A percentile compares a stretch with the other conserved stretches of the same genome.
Conservation (phyloP, 2,888 invertebrate genomes). For the Platycheirus albimanus region DNA sequence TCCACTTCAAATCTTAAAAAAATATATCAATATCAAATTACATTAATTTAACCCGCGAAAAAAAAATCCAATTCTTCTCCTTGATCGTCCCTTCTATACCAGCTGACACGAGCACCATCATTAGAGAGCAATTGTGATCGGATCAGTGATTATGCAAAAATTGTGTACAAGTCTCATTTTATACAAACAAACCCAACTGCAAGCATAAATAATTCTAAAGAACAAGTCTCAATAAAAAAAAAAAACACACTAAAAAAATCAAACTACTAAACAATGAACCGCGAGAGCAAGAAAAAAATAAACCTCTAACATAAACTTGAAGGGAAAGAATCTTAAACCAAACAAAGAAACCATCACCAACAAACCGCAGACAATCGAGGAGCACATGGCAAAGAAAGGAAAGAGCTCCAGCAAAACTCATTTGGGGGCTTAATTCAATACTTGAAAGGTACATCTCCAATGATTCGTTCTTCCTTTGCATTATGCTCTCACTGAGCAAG, state of each 20-base stretch:
- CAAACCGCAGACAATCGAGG: slow-evolving; percentile 27
- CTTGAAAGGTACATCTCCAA: slow-evolving; percentile 23
- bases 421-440: slow-evolving; percentile 64
- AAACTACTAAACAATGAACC: slow-evolving; percentile 26
- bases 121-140: slow-evolving; percentile 55
- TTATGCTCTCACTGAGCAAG: slow-evolving; percentile 4
- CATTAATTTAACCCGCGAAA: slow-evolving; percentile 18
- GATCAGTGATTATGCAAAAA: slow-evolving; percentile 69
- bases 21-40: slow-evolving; percentile 48
- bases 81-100: background rate
- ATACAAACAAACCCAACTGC: slow-evolving; percentile 10
- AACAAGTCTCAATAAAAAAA: slow-evolving; percentile 32
- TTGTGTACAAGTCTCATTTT: slow-evolving; percentile 34
- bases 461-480: slow-evolving; percentile 38
- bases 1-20: slow-evolving; percentile 29
- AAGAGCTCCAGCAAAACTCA: slow-evolving; percentile 48
- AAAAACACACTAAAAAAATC: slow-evolving; percentile 1
- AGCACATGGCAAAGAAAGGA: slow-evolving; percentile 44
- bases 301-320: slow-evolving; percentile 1
- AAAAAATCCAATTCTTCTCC: background rate
- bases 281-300: slow-evolving; percentile 26
- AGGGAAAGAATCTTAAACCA: slow-evolving; percentile 4
- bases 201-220: slow-evolving; percentile 47
- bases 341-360: slow-evolving; percentile 53
- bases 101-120: slow-evolving; percentile 30